phyloP scores from a whole-genome alignment of 1,140 invertebrate genomes.

The Matsumurasca onukii region DNA sequence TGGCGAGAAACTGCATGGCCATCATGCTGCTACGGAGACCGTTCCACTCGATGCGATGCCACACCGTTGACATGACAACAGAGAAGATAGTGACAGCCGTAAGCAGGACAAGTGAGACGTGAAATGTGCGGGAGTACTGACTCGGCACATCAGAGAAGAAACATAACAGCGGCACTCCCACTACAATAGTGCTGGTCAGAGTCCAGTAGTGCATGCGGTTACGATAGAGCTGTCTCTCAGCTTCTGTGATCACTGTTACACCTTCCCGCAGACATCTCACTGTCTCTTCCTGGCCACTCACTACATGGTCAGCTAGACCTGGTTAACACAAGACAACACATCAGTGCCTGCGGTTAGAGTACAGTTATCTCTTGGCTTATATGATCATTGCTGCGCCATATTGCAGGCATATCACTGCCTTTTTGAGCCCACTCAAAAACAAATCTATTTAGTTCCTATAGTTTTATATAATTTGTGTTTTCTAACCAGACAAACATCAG shows the following conservation, averaged over 20 bases:
- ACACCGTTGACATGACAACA: conserved; percentile 29
- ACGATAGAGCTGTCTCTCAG: conserved; percentile 29
- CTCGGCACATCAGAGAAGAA: conserved; percentile 28
- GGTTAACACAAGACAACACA: too few relatives aligned
- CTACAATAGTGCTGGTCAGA: conserved; percentile 19
- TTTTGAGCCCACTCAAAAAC: too few relatives aligned
- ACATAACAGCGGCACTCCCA: conserved; percentile 21
- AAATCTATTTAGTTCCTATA: too few relatives aligned
- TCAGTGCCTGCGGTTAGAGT: too few relatives aligned
- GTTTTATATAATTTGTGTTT: too few relatives aligned
- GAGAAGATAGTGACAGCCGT: conserved; percentile 20
- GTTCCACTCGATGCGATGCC: conserved; percentile 29
- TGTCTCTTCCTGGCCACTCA: neutral
- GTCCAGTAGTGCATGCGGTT: conserved; percentile 33
- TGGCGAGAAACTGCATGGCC: conserved; percentile 27
- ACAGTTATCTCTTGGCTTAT: too few relatives aligned
- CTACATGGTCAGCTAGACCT: conserved; percentile 4
- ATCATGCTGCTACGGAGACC: conserved; percentile 11
- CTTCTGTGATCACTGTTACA: conserved; percentile 32
- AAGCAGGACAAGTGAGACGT: conserved; percentile 4
- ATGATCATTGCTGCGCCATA: too few relatives aligned
- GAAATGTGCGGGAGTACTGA: conserved; percentile 19
- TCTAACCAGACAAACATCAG: too few relatives aligned
- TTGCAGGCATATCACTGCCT: too few relatives aligned
- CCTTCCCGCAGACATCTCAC: conserved; percentile 33